Evolutionary conservation across 2,797 vertebrate species (phyloP).

Genomic region (Craterocephalus amniculus): DNA sequence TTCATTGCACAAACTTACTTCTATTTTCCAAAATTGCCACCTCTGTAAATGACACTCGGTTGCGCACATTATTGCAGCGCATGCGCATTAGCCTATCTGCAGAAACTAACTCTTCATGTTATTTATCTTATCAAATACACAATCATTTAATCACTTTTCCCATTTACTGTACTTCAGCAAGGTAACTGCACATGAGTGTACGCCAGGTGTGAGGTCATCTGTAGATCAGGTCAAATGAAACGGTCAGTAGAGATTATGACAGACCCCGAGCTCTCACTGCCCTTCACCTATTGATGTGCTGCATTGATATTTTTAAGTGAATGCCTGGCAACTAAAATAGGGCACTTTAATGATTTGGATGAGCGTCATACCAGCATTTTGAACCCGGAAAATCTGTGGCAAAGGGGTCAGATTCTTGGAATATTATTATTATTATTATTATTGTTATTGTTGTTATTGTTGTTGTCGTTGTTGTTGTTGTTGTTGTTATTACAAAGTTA

Average conservation of each 20-base stretch:
- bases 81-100: conserved; percentile 19
- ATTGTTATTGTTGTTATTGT: no score
- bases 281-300: conserved; percentile 24
- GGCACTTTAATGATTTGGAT: not conserved
- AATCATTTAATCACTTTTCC: not conserved
- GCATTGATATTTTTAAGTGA: conserved; percentile 6
- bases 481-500: not conserved
- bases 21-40: not conserved
- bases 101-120: not conserved
- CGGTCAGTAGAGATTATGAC: not conserved
- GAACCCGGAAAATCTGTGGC: conserved; percentile 17
- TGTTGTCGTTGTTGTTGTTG: not conserved
- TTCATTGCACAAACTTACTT: not conserved
- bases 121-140: not conserved
- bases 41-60: no score
- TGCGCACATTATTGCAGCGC: conserved; percentile 4
- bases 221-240: not conserved
- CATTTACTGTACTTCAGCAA: not conserved
- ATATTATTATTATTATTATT: no score
- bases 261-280: conserved; percentile 1
- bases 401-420: no score
- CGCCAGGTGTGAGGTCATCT: not conserved
- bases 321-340: conserved; percentile 6
- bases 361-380: conserved; percentile 8
- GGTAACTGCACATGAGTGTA: not conserved